These are phyloP conservation scores for Harmothoe impar DNA, from an alignment of 2,888 invertebrate species.

Conservation along the genomic window DNA sequence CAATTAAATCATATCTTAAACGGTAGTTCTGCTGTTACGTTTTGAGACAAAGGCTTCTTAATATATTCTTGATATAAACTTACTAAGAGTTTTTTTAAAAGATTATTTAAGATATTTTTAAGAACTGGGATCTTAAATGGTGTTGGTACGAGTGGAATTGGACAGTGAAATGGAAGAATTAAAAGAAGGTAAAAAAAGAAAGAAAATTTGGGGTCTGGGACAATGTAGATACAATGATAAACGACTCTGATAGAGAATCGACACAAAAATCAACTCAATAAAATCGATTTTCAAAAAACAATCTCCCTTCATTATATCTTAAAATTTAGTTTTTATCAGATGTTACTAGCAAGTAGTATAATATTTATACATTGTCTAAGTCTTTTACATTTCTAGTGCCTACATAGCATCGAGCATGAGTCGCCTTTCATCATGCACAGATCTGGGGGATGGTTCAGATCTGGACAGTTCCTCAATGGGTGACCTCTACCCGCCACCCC, in stretches of 20 bases:
- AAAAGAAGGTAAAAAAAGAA: too few relatives aligned
- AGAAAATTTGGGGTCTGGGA: too few relatives aligned
- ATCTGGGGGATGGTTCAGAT: conserved; percentile 31
- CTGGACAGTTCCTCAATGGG: conserved; percentile 37
- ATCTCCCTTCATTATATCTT: not conserved
- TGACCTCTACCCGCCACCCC: conserved; percentile 25
- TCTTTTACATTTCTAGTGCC: not conserved
- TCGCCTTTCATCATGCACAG: conserved; percentile 19
- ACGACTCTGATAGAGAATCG: not conserved
- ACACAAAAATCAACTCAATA: not conserved
- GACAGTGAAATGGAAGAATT: too few relatives aligned
- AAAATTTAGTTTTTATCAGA: not conserved
- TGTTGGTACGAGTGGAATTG: too few relatives aligned
- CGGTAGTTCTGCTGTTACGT: too few relatives aligned
- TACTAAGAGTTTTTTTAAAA: too few relatives aligned
- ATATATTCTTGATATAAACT: too few relatives aligned
- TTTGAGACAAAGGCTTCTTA: too few relatives aligned
- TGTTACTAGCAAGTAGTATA: not conserved
- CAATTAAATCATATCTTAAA: too few relatives aligned
- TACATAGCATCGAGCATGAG: conserved; percentile 5
- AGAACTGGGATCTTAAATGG: too few relatives aligned
- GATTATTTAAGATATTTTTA: too few relatives aligned
- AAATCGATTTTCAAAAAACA: not conserved
- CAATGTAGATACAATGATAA: too few relatives aligned
- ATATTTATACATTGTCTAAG: not conserved